These are phyloP conservation scores for Sphenopsis melanotis DNA, from an alignment of 2,797 vertebrate species.

Conservation along the genomic window DNA sequence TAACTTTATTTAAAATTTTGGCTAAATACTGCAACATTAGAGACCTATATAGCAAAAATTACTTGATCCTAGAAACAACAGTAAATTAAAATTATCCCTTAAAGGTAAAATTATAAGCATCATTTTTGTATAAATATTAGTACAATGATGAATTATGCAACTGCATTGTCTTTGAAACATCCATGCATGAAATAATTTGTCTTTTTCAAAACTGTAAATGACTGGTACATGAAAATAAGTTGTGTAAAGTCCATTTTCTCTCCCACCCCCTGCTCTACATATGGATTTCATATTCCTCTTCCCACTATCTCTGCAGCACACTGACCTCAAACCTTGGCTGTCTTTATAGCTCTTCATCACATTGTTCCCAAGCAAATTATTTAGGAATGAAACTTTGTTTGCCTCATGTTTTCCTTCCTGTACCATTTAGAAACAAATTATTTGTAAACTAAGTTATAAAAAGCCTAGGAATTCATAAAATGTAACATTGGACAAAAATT, in stretches of 20 bases:
- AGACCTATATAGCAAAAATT: neutral
- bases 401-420: neutral
- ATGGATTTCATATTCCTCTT: neutral
- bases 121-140: neutral
- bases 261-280: neutral
- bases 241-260: neutral
- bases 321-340: neutral
- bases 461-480: neutral
- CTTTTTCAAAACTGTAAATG: neutral
- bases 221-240: neutral
- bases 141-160: neutral
- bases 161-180: neutral
- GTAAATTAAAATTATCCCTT: neutral
- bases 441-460: neutral
- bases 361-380: neutral
- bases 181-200: neutral
- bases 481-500: neutral
- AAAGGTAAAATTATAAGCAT: neutral
- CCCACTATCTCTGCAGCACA: neutral
- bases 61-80: neutral
- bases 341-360: neutral
- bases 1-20: neutral
- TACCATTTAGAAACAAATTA: neutral
- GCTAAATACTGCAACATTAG: neutral
- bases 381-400: neutral